A percentile compares a stretch with the other conserved stretches of the same genome.
Conservation (phyloP, 2,113 vertebrate species). For the Actenoides lindsayi region DNA sequence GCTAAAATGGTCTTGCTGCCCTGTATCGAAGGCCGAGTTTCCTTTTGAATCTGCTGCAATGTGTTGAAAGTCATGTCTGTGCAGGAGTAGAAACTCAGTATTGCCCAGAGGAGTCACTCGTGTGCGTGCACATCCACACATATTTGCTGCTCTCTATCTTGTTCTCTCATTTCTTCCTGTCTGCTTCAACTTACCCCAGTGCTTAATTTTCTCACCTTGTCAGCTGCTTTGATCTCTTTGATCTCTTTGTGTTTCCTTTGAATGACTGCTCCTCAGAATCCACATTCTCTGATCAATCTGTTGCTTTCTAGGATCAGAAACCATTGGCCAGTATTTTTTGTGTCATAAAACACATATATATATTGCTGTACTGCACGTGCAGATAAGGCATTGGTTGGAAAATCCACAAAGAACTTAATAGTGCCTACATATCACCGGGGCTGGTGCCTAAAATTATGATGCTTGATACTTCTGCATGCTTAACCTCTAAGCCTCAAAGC, state of each 20-base stretch:
- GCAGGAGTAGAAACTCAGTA: not conserved
- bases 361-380: not conserved
- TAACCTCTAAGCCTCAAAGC: not conserved
- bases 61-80: not conserved
- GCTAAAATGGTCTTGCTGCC: not conserved
- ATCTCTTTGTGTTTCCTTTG: conserved; percentile 25
- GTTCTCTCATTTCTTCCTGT: not conserved
- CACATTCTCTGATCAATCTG: not conserved
- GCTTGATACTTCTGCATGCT: not conserved
- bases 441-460: not conserved
- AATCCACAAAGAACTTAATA: not conserved
- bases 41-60: not conserved
- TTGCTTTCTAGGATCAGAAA: not conserved
- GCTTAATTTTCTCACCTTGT: conserved; percentile 22
- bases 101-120: not conserved
- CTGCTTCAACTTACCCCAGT: not conserved
- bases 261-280: not conserved
- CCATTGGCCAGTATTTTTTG: not conserved
- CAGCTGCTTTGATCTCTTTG: conserved; percentile 27
- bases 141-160: not conserved
- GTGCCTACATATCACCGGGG: not conserved
- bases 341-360: not conserved
- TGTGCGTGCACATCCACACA: not conserved
- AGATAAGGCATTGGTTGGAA: not conserved
- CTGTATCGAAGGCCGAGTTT: not conserved